phyloP scores from a whole-genome alignment of 2,888 invertebrate species.

The Synergus japonicus region DNA sequence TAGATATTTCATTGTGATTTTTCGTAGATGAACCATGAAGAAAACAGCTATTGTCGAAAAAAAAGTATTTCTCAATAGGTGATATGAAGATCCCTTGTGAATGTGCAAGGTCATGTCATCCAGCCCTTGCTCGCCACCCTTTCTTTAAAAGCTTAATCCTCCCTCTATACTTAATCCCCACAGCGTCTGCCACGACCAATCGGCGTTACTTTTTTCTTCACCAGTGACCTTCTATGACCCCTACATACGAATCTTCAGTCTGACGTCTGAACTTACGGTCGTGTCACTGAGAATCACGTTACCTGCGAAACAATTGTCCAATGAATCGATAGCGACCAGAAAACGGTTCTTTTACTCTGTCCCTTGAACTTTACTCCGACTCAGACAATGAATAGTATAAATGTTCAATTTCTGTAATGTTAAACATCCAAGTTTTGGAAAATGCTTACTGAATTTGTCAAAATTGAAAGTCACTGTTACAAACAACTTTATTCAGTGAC shows the following conservation, averaged over 20 bases:
- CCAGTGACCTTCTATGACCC: conserved; percentile 13
- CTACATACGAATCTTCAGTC: conserved; percentile 1
- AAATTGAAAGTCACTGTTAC: too few species aligned
- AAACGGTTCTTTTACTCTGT: conserved; percentile 6
- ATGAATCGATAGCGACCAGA: not conserved
- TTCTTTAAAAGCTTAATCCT: not conserved
- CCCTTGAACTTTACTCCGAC: not conserved
- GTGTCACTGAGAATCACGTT: not conserved
- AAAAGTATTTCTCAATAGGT: not conserved
- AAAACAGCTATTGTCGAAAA: not conserved
- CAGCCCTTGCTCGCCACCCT: conserved; percentile 3
- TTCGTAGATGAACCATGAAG: not conserved
- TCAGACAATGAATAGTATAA: not conserved
- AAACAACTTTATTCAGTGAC: too few species aligned
- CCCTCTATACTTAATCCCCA: not conserved
- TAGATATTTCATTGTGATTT: not conserved
- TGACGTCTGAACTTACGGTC: conserved; percentile 13
- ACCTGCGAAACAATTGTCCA: conserved; percentile 3
- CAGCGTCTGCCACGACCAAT: not conserved
- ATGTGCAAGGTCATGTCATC: conserved; percentile 6
- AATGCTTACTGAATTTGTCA: too few species aligned
- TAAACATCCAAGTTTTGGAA: too few species aligned
- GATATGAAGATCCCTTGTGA: not conserved
- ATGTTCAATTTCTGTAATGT: not conserved
- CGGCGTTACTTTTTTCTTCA: not conserved